phyloP scores from a whole-genome alignment of 2,888 invertebrate species.

The Gymnoscelis rufifasciata region DNA sequence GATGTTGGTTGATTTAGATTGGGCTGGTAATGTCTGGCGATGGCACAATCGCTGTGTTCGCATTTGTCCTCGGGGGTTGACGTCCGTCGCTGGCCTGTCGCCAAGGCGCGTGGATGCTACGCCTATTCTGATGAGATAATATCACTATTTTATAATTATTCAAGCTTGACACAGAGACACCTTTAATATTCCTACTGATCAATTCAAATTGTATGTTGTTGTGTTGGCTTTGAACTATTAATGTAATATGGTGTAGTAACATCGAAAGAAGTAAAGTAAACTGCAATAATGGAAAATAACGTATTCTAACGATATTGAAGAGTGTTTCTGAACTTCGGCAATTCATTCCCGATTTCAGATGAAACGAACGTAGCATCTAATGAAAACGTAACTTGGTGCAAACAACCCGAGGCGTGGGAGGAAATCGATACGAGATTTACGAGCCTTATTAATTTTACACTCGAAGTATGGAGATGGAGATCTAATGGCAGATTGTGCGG shows the following conservation, averaged over 20 bases:
- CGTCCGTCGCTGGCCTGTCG: constrained; percentile 56
- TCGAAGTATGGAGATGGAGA: constrained; percentile 12
- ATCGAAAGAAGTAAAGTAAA: too few relatives aligned
- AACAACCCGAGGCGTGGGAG: constrained; percentile 34
- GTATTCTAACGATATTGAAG: too few relatives aligned
- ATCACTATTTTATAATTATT: too few relatives aligned
- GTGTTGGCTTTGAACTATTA: too few relatives aligned
- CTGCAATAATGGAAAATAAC: too few relatives aligned
- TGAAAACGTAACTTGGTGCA: neutral
- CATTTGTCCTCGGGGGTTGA: constrained; percentile 50
- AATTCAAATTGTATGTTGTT: too few relatives aligned
- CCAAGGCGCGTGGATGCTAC: constrained; percentile 38
- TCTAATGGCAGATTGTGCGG: constrained; percentile 10
- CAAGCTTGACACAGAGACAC: too few relatives aligned
- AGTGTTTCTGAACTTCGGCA: too few relatives aligned
- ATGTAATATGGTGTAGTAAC: too few relatives aligned
- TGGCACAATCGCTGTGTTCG: constrained; percentile 35
- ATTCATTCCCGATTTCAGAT: too few relatives aligned
- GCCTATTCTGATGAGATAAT: too few relatives aligned
- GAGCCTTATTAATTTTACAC: constrained; percentile 22
- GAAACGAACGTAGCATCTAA: neutral
- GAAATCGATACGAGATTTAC: constrained; percentile 38
- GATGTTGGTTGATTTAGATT: constrained; percentile 3
- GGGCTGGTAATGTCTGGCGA: constrained; percentile 8
- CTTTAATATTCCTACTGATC: too few relatives aligned